A percentile compares a stretch with the other conserved stretches of the same genome.
Evolutionary conservation across 2,113 vertebrate genomes (phyloP).

Genomic region (Natator depressus): DNA sequence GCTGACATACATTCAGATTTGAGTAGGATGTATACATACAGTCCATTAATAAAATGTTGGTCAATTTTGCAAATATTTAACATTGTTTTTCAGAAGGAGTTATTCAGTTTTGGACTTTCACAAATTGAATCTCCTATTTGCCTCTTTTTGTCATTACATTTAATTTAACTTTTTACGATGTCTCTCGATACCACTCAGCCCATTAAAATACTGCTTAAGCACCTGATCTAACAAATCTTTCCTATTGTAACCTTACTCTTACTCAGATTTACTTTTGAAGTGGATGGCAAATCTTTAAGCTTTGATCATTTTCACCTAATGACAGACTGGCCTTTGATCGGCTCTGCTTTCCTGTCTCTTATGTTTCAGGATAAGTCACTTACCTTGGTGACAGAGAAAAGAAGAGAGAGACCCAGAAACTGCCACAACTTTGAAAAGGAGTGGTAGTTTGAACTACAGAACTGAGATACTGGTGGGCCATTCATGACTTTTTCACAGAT

Average conservation of each 20-base stretch:
- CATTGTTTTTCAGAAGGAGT: not conserved
- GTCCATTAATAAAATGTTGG: not conserved
- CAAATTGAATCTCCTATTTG: not conserved
- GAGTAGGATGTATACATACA: not conserved
- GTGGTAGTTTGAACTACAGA: conserved; percentile 2
- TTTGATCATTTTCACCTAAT: conserved; percentile 80
- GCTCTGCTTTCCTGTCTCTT: conserved; percentile 65
- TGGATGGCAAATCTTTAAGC: conserved; percentile 74
- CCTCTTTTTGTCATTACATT: not conserved
- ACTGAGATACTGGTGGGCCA: conserved; percentile 17
- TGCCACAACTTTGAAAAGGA: not conserved
- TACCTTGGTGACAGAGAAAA: conserved; percentile 52
- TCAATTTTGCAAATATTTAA: not conserved
- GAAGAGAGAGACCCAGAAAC: conserved; percentile 25
- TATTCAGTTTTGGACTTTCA: not conserved
- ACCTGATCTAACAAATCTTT: not conserved
- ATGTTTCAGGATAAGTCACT: conserved; percentile 63
- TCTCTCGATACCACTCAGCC: not conserved
- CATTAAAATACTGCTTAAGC: not conserved
- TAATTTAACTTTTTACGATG: not conserved
- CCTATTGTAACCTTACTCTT: conserved; percentile 75
- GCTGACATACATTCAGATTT: not conserved
- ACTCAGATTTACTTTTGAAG: conserved; percentile 83
- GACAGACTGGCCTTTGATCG: conserved; percentile 77
- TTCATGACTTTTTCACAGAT: conserved; percentile 1